These are phyloP conservation scores for Epinephelus awoara DNA, from an alignment of 2,797 vertebrate genomes.

Conservation along the genomic window DNA sequence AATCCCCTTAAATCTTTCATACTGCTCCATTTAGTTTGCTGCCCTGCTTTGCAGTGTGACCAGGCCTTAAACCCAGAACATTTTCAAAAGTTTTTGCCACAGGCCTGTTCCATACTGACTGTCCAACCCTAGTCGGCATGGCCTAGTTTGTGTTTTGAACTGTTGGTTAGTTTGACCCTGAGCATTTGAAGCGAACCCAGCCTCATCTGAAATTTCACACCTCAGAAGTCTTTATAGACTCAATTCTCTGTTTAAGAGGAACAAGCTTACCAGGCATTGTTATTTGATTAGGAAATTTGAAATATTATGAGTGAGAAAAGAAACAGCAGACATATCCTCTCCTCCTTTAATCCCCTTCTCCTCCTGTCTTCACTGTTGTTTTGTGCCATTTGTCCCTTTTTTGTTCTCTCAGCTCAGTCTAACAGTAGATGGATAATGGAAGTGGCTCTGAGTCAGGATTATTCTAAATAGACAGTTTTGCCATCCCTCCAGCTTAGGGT, in stretches of 20 bases:
- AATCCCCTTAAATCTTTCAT: too few species aligned
- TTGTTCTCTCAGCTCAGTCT: constrained; percentile 19
- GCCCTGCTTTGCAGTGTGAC: not conserved
- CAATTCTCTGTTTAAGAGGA: constrained; percentile 9
- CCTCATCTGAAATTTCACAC: constrained; percentile 9
- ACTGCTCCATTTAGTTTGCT: too few species aligned
- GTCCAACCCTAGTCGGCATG: not conserved
- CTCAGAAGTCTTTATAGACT: constrained; percentile 19
- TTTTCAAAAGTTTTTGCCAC: not conserved
- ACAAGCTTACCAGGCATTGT: constrained; percentile 1
- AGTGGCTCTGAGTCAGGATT: constrained; percentile 74
- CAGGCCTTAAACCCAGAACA: not conserved
- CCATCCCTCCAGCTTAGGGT: constrained; percentile 16
- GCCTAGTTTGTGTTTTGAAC: constrained; percentile 21
- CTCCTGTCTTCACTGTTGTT: constrained; percentile 46
- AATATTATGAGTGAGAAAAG: constrained; percentile 29
- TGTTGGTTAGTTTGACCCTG: constrained; percentile 15
- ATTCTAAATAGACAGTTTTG: constrained; percentile 63
- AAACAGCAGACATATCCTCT: constrained; percentile 25
- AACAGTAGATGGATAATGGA: constrained; percentile 67
- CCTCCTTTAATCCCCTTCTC: constrained; percentile 50
- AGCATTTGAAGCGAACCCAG: constrained; percentile 25
- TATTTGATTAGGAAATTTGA: constrained; percentile 51
- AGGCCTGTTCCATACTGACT: not conserved
- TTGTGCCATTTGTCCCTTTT: constrained; percentile 46